Base-by-base conservation (phyloP, 2,113 vertebrate genomes). In the Antechinus flavipes region DNA sequence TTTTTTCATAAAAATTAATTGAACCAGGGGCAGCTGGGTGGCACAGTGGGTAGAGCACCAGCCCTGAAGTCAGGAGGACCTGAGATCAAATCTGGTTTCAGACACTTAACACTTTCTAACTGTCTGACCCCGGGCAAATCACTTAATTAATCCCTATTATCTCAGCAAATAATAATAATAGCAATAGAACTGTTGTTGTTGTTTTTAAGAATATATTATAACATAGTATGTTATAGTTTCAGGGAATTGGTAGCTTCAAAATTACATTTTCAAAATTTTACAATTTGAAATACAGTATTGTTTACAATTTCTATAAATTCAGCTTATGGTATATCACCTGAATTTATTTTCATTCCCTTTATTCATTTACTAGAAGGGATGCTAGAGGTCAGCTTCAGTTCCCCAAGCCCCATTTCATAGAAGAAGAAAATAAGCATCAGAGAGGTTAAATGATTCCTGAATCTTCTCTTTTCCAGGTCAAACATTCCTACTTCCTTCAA, bases 1-100 rank as follows among this genome's bases (percentile, higher is more conserved):
- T 24, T 91, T 76, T 52, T 95, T 97, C 68, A 42, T 42, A 22
- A 76, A 68, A 95, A 95, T 76, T 95, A 96, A 91, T 93, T 76
- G 90, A 8, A 90, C 42, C 68, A 49, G 49, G 49, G 49, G 4
- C 7, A 49, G 49, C 49, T 7, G 6, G 49, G 49, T 49, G 49
- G 49, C 7, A 49, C 49, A 49, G 49, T 49, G 6, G 49, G 49
- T 49, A 49, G 49, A 49, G 49, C 49, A 49, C 49, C 49, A 49
- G 49, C 49, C 49, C 49, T 49, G 49, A 49, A 49, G 49, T 49
- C 49, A 49, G 6, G 49, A 49, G 7, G 49, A 8, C 49, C 49
- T 5, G 49, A 49, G 49, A 7, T 49, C 49, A 49, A 49, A 49
- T 49, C 49, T 49, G 49, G 7, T 49, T 49, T 49, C 6, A 49